Percentiles rank a stretch among this genome's conserved stretches.
phyloP scores from a whole-genome alignment of 2,797 vertebrate species.

The Botia almorhae region DNA sequence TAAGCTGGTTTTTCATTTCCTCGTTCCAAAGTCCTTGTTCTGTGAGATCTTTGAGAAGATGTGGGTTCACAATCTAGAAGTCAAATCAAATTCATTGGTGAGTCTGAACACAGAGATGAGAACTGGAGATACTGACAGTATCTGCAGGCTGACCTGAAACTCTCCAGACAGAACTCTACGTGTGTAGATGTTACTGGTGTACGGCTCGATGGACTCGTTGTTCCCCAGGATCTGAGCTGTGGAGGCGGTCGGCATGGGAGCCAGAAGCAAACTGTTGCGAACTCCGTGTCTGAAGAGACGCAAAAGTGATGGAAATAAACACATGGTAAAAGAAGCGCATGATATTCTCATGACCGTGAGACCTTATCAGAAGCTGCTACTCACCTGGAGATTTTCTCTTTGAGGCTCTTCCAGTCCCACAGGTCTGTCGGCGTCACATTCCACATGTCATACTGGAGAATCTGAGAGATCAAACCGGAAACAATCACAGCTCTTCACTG shows the following conservation, averaged over 20 bases:
- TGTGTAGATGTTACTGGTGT: slow-evolving; percentile 99
- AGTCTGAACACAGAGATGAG: background rate
- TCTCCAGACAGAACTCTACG: slow-evolving; percentile 97
- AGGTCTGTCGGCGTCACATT: slow-evolving; percentile 86
- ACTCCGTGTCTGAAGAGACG: slow-evolving; percentile 80
- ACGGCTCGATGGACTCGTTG: slow-evolving; percentile 97
- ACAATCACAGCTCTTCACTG: background rate
- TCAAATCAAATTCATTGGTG: background rate
- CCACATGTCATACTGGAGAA: slow-evolving; percentile 99
- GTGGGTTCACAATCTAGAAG: slow-evolving; percentile 93
- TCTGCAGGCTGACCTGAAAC: slow-evolving; percentile 83
- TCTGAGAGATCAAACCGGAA: slow-evolving; percentile 62
- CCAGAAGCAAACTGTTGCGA: slow-evolving; percentile 93
- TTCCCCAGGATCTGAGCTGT: slow-evolving; percentile 98
- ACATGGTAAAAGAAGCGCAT: background rate
- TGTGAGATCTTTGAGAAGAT: slow-evolving; percentile 94
- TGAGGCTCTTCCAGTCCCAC: slow-evolving; percentile 90
- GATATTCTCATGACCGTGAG: background rate
- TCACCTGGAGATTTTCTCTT: slow-evolving; percentile 91
- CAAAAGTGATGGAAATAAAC: background rate
- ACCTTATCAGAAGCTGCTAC: slow-evolving; percentile 39
- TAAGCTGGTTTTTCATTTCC: slow-evolving; percentile 98
- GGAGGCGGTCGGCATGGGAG: slow-evolving; percentile 97
- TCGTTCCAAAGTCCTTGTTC: slow-evolving; percentile 93
- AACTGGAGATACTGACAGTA: background rate